Evolutionary conservation across 2,888 invertebrate genomes (phyloP), one percentile per base, ranked within the genome.

Genomic region (Eupithecia centaureata): DNA sequence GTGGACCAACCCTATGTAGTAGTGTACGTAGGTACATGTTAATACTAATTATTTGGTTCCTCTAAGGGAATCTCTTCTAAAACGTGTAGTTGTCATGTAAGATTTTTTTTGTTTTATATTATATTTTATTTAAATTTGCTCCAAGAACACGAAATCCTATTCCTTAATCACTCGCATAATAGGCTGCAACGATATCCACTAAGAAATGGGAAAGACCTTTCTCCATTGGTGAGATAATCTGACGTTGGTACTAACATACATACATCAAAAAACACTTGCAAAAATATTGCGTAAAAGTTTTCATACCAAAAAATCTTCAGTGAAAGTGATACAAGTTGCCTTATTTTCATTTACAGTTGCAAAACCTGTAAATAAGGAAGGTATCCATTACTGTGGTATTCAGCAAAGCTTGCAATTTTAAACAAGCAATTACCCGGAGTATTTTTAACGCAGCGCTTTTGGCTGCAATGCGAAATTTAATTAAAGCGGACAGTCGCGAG

Each of bases 341-440:
- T 25, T 33, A 22, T 51, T 61, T 22, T 13, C 13, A 5, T 52
- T 47, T 12, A 54, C 54, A 42, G 15, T 8, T 10, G 27, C 5
- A 32, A 18, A 22, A 57, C 38, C 8, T 56, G 28, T 38, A 54
- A 63, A 56, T 15, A n/a, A 51, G 18, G 13, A 56, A 33, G 38
- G 42, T n/a, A 27, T 38, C n/a, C 38, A 27, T 52, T 30, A 38
- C 35, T 30, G 22, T 42, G 42, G 52, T 63, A 66, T 54, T 61
- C 58, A 60, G 66, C 51, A 61, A 63, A 57, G 66, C 63, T 58
- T 70, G 61, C 66, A 66, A 66, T 64, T 70, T 70, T 67, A 4
- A 66, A 63, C 61, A 57, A 63, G 69, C 56, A 63, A 65, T 63
- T 63, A 60, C 61, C 8, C 18, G 18, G 35, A 56, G 69, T 68